Conservation (phyloP, 2,888 invertebrate species). For the Drosophila greeni region DNA sequence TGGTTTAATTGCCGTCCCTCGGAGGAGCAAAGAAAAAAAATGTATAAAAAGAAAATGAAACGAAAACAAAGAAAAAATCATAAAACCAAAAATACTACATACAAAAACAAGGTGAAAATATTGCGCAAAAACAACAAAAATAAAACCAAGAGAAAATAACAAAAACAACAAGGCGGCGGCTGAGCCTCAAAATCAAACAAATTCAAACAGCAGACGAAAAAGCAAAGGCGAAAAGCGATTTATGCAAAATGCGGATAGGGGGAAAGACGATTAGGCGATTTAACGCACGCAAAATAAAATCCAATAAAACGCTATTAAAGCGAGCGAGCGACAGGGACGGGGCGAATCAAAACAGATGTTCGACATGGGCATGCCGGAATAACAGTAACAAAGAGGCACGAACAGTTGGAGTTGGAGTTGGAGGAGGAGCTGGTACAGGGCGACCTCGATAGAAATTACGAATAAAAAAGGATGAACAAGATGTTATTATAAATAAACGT, state of each 20-base stretch:
- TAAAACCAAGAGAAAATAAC: conserved; percentile 4
- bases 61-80: conserved; percentile 34
- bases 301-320: conserved; percentile 62
- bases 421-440: conserved; percentile 8
- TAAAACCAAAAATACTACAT: conserved; percentile 40
- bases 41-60: conserved; percentile 31
- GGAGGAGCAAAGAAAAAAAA: conserved; percentile 31
- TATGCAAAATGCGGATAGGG: conserved; percentile 52
- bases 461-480: no score
- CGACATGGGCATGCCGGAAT: conserved; percentile 42
- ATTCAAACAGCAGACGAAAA: conserved; percentile 27
- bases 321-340: conserved; percentile 15
- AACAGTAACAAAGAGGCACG: conserved; percentile 29
- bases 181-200: conserved; percentile 32
- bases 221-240: conserved; percentile 51
- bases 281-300: conserved; percentile 65
- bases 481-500: no score
- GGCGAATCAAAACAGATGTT: conserved; percentile 69
- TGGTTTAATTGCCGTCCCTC: conserved; percentile 45
- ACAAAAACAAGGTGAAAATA: conserved; percentile 51
- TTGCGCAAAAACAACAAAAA: conserved; percentile 33
- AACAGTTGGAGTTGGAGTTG: no score
- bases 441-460: not conserved
- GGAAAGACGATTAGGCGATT: conserved; percentile 54
- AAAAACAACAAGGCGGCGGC: conserved; percentile 3